Evolutionary conservation across 2,888 invertebrate genomes (phyloP).

Genomic region (Clunio marinus): DNA sequence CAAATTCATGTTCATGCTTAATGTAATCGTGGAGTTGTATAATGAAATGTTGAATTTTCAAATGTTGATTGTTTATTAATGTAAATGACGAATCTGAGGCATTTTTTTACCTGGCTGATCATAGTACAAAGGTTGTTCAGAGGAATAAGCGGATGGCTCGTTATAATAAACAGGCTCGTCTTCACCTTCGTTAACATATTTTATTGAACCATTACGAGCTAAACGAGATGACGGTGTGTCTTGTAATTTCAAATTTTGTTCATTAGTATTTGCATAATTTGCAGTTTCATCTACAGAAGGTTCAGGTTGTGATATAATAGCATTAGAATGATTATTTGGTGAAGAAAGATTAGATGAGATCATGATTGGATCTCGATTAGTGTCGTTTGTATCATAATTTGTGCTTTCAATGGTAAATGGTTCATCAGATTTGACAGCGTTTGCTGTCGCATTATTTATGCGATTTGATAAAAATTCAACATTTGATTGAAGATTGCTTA

Average conservation of each 20-base stretch:
- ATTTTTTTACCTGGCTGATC: conserved; percentile 30
- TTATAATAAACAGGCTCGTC: conserved; percentile 24
- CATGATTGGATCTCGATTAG: conserved; percentile 6
- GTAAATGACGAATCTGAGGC: neutral
- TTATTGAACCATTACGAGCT: conserved; percentile 18
- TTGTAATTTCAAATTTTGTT: neutral
- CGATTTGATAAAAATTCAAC: conserved; percentile 52
- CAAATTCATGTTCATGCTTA: too few species aligned
- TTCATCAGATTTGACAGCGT: neutral
- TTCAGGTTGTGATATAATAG: conserved; percentile 19
- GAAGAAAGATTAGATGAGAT: conserved; percentile 22
- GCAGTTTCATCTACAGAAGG: conserved; percentile 21
- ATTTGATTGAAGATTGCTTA: conserved; percentile 52
- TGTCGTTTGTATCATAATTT: conserved; percentile 6
- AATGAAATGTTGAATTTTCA: neutral
- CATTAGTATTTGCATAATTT: conserved; percentile 29
- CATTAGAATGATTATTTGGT: conserved; percentile 31
- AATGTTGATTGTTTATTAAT: neutral
- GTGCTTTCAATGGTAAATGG: conserved; percentile 13
- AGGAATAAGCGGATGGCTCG: neutral
- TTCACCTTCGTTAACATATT: conserved; percentile 21
- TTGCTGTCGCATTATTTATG: conserved; percentile 45
- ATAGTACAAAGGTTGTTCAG: conserved; percentile 2
- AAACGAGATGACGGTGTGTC: neutral
- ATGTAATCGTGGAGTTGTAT: neutral